Conservation (phyloP, 1,140 invertebrate species). For the Elymnias hypermnestra region DNA sequence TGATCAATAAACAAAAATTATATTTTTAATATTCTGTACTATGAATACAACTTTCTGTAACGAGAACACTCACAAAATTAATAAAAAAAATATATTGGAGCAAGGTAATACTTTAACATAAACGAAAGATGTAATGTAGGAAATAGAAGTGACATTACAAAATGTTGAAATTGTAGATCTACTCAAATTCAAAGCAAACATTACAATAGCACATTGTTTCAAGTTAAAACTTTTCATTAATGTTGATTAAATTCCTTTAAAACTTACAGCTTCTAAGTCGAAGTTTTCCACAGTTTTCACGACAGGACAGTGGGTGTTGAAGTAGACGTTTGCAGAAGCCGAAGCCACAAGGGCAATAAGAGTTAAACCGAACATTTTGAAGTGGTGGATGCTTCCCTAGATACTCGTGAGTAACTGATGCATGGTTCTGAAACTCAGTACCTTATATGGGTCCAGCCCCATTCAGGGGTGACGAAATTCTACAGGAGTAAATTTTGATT, state of each 20-base stretch:
- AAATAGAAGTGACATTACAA: no score
- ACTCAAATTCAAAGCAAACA: no score
- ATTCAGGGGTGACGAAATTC: slow-evolving; percentile 3
- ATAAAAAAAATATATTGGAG: no score
- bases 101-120: no score
- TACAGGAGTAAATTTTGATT: background rate
- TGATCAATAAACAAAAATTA: no score
- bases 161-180: no score
- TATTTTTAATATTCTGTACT: no score
- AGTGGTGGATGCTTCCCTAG: background rate
- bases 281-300: slow-evolving; percentile 44
- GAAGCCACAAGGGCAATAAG: slow-evolving; percentile 29
- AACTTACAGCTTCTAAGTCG: slow-evolving; percentile 45
- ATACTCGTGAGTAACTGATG: slow-evolving; percentile 2
- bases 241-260: no score
- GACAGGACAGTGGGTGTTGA: slow-evolving; percentile 30
- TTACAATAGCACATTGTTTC: no score
- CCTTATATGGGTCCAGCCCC: background rate
- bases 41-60: no score
- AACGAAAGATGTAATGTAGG: no score
- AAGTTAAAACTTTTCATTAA: background rate
- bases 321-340: slow-evolving; percentile 26
- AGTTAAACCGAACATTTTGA: slow-evolving; percentile 30
- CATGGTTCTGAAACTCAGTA: background rate
- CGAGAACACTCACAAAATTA: no score